These are phyloP conservation scores for Ceraclea dissimilis DNA, from an alignment of 2,888 invertebrate species.

Conservation along the genomic window DNA sequence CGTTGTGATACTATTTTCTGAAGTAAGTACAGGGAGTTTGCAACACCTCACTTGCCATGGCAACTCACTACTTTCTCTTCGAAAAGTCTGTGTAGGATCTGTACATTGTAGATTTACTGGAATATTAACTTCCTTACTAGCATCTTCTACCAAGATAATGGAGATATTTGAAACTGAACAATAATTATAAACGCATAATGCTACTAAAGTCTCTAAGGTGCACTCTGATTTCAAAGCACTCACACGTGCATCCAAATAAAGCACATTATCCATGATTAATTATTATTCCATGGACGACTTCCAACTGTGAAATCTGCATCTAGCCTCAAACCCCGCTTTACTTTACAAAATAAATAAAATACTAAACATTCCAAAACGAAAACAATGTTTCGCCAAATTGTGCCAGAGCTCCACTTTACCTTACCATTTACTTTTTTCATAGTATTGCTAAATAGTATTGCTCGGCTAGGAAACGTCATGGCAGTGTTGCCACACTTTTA, in stretches of 20 bases:
- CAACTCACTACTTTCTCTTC: slow-evolving; percentile 31
- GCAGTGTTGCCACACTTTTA: too few relatives aligned
- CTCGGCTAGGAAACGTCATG: too few relatives aligned
- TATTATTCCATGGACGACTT: too few relatives aligned
- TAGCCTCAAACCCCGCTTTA: too few relatives aligned
- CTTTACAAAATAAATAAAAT: too few relatives aligned
- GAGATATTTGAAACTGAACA: slow-evolving; percentile 37
- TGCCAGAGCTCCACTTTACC: too few relatives aligned
- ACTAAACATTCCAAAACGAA: too few relatives aligned
- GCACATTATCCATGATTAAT: not conserved
- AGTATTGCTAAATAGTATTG: too few relatives aligned
- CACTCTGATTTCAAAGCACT: slow-evolving; percentile 28
- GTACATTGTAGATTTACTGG: slow-evolving; percentile 33
- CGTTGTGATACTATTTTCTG: slow-evolving; percentile 57
- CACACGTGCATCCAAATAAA: too few relatives aligned
- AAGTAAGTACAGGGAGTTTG: slow-evolving; percentile 56
- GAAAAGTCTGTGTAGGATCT: slow-evolving; percentile 33
- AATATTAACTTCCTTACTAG: slow-evolving; percentile 26
- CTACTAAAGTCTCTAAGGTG: slow-evolving; percentile 57
- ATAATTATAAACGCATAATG: slow-evolving; percentile 54
- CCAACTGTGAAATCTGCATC: too few relatives aligned
- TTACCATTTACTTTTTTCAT: too few relatives aligned
- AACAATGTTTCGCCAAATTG: too few relatives aligned
- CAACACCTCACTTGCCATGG: slow-evolving; percentile 47
- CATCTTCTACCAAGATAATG: slow-evolving; percentile 25